Percentiles rank a stretch among this genome's conserved stretches.
Conservation (phyloP, 2,113 vertebrate species). For the Ammodytes dubius region DNA sequence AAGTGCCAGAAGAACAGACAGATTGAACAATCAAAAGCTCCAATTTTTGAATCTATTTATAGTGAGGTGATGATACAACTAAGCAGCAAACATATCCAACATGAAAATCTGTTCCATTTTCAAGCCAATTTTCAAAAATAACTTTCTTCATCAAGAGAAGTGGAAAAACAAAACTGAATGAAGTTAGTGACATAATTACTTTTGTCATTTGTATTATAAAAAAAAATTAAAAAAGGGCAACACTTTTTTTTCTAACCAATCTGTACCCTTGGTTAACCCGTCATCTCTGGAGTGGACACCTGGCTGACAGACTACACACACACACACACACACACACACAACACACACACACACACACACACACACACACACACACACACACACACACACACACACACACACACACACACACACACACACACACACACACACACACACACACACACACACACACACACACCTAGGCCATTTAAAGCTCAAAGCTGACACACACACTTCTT, state of each 20-base stretch:
- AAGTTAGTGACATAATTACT: background rate
- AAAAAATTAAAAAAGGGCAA: background rate
- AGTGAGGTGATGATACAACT: background rate
- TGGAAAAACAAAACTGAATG: background rate
- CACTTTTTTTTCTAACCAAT: background rate
- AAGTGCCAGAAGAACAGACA: conserved; percentile 18
- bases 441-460: conserved; percentile 4
- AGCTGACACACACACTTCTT: background rate
- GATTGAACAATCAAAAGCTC: conserved; percentile 34
- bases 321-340: background rate
- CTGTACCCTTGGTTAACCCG: conserved; percentile 40
- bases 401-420: conserved; percentile 8
- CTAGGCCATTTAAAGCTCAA: background rate
- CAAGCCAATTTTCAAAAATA: background rate
- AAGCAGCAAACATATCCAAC: conserved; percentile 12
- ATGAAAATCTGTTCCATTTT: background rate
- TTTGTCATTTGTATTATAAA: conserved; percentile 1
- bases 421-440: too few species aligned
- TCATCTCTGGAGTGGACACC: conserved; percentile 28
- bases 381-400: conserved; percentile 8
- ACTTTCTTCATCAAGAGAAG: background rate
- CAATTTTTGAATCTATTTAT: conserved; percentile 29
- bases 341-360: too few species aligned
- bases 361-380: conserved; percentile 4
- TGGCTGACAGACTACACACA: conserved; percentile 41